A percentile compares a stretch with the other conserved stretches of the same genome.
phyloP scores from a whole-genome alignment of 2,113 vertebrate species.

The Etheostoma spectabile region DNA sequence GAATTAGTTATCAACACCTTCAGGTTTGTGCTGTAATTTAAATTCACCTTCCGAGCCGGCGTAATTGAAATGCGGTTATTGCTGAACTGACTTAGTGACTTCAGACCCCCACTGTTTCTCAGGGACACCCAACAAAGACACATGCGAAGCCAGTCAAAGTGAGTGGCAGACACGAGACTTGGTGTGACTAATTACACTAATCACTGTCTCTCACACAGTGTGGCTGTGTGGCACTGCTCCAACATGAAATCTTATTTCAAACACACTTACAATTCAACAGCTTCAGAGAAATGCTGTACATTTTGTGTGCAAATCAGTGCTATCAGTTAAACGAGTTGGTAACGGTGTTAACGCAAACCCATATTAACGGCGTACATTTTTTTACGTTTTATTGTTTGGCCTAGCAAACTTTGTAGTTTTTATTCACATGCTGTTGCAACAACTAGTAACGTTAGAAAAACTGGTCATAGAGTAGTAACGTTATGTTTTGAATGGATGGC shows the following conservation, averaged over 20 bases:
- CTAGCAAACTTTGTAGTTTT: too few species aligned
- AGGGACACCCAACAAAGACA: constrained; percentile 35
- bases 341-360: too few species aligned
- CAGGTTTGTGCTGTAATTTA: constrained; percentile 20
- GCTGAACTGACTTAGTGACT: constrained; percentile 8
- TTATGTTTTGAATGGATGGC: too few species aligned
- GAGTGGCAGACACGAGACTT: constrained; percentile 40
- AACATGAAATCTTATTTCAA: constrained; percentile 5
- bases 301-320: background rate
- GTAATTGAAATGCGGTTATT: constrained; percentile 28
- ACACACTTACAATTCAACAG: background rate
- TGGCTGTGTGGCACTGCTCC: background rate
- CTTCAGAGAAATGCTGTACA: background rate
- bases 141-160: constrained; percentile 37
- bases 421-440: too few species aligned
- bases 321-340: too few species aligned
- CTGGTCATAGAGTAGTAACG: too few species aligned
- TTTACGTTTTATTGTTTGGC: too few species aligned
- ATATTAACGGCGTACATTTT: too few species aligned
- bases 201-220: constrained; percentile 30
- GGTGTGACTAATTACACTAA: constrained; percentile 49
- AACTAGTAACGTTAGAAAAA: too few species aligned
- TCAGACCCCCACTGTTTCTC: constrained; percentile 22
- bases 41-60: constrained; percentile 15
- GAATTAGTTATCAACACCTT: constrained; percentile 31